These are phyloP conservation scores for Flexamia atlantica DNA, from an alignment of 2,888 invertebrate genomes.

Conservation along the genomic window DNA sequence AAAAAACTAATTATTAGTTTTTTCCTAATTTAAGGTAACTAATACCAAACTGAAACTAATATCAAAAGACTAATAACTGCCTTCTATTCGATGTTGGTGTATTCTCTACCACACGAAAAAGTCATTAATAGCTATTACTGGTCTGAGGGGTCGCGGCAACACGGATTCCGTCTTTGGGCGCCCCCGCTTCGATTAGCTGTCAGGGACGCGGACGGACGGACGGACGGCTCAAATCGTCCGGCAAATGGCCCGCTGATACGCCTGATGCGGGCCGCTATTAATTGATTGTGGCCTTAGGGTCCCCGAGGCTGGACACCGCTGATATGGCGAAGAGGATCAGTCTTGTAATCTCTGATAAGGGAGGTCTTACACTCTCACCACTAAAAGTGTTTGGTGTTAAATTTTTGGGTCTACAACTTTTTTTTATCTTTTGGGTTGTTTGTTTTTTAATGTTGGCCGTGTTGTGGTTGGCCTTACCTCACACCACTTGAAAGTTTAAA, in stretches of 20 bases:
- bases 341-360: conserved; percentile 14
- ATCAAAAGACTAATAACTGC: too few relatives aligned
- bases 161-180: conserved; percentile 34
- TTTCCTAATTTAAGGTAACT: too few relatives aligned
- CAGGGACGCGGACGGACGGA: conserved; percentile 6
- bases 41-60: too few relatives aligned
- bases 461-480: too few relatives aligned
- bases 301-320: not conserved
- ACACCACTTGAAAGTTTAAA: too few relatives aligned
- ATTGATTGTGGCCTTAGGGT: conserved; percentile 37
- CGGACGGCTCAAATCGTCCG: conserved; percentile 51
- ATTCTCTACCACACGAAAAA: not conserved
- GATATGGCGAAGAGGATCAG: not conserved
- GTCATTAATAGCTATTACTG: conserved; percentile 5
- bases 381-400: too few relatives aligned
- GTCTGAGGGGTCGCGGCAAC: not conserved
- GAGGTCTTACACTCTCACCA: not conserved
- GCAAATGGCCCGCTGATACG: conserved; percentile 38
- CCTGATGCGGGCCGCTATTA: conserved; percentile 54
- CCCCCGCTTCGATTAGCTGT: conserved; percentile 29
- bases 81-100: too few relatives aligned
- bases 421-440: too few relatives aligned
- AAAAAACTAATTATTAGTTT: too few relatives aligned
- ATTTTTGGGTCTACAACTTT: too few relatives aligned
- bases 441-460: too few relatives aligned